Conservation (phyloP, 2,888 invertebrate species). For the Temnothorax rugatulus region DNA sequence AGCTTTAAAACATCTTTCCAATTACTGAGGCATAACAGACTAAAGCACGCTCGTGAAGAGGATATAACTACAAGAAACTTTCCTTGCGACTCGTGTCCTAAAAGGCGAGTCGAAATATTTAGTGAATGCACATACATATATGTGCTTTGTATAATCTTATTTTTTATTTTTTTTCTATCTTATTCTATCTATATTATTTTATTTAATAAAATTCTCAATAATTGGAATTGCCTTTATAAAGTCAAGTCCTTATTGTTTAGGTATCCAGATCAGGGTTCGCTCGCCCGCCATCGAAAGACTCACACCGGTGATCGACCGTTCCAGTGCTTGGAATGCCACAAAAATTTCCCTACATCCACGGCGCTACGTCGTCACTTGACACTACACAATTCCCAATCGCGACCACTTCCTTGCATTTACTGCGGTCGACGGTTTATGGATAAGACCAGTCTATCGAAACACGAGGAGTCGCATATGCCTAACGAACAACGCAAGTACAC, state of each 20-base stretch:
- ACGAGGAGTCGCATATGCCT: slow-evolving; percentile 86
- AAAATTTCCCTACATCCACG: slow-evolving; percentile 85
- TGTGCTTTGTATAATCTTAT: neutral
- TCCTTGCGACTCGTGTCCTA: slow-evolving; percentile 85
- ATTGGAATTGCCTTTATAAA: neutral
- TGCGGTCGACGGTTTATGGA: slow-evolving; percentile 86
- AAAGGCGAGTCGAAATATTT: slow-evolving; percentile 77
- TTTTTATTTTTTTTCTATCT: neutral
- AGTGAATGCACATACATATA: neutral
- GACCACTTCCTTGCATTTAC: slow-evolving; percentile 85
- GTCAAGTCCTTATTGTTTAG: slow-evolving; percentile 65
- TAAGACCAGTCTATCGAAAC: slow-evolving; percentile 85
- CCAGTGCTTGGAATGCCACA: slow-evolving; percentile 85
- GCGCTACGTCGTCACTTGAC: slow-evolving; percentile 85
- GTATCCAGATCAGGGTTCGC: slow-evolving; percentile 84
- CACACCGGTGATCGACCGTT: slow-evolving; percentile 84
- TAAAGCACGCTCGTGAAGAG: slow-evolving; percentile 85
- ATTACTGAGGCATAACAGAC: slow-evolving; percentile 84
- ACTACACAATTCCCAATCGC: slow-evolving; percentile 85
- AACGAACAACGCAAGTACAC: slow-evolving; percentile 84
- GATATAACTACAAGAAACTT: slow-evolving; percentile 85
- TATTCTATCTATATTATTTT: neutral
- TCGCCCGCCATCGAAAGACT: slow-evolving; percentile 84
- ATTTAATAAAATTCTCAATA: neutral
- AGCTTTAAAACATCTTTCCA: slow-evolving; percentile 86